Evolutionary conservation across 2,113 vertebrate genomes (phyloP).

Genomic region (Cnemophilus loriae): DNA sequence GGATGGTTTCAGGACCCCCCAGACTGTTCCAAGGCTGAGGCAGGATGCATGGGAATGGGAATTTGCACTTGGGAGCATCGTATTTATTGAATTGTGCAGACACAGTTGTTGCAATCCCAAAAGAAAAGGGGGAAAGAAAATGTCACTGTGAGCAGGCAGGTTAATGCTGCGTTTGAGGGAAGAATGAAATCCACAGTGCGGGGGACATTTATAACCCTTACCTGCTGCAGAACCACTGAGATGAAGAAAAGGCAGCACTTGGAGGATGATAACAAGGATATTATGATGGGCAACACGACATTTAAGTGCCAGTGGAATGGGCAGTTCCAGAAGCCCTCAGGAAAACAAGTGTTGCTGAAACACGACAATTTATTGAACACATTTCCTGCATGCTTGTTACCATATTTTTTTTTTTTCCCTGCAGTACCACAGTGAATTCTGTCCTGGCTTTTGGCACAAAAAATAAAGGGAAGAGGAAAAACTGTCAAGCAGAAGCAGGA

Average conservation of each 20-base stretch:
- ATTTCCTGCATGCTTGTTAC: neutral
- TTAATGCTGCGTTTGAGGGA: neutral
- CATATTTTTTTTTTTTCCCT: neutral
- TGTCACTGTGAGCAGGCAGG: neutral
- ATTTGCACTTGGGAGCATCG: neutral
- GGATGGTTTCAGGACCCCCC: neutral
- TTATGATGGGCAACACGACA: neutral
- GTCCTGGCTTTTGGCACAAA: neutral
- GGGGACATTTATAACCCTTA: neutral
- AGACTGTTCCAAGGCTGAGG: neutral
- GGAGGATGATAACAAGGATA: constrained; percentile 10
- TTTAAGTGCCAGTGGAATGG: neutral
- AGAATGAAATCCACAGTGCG: neutral
- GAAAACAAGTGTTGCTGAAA: constrained; percentile 28
- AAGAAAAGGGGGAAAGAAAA: neutral
- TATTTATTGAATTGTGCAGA: neutral
- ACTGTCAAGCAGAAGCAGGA: neutral
- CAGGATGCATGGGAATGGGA: neutral
- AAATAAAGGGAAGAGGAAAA: neutral
- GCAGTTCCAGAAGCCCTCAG: constrained; percentile 5
- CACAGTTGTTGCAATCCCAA: neutral
- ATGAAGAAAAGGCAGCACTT: neutral
- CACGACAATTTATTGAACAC: neutral
- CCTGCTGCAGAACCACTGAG: neutral
- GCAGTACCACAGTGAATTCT: neutral